Base-by-base conservation (phyloP, 2,797 vertebrate species). In the Tolypeutes matacus region DNA sequence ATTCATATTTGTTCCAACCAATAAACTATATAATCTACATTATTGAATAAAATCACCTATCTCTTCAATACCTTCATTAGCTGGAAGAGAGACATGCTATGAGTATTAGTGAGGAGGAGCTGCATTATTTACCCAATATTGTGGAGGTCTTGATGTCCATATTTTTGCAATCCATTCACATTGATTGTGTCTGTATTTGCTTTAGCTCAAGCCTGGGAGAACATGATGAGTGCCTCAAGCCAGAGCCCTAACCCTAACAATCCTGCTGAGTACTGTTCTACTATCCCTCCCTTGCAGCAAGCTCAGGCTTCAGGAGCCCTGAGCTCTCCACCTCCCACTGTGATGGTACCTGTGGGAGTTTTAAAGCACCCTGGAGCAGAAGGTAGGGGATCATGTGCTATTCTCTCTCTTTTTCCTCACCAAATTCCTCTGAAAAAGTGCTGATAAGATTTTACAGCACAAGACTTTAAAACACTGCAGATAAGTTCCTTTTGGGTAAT, bases 241-340 rank as follows among this genome's bases (percentile, higher is more conserved):
- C 99, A 99, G 97, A 99, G 99, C 97, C 99, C 99, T 92, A 99
- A 99, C 98, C 99, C 99, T 97, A 99, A 99, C 98, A 99, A 99
- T 98, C 99, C 99, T 0, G 99, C 99, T 18, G 99, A 99, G 98
- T 99, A 99, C 99, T 99, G 99, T 99, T 99, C 99, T 98, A 99
- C 99, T 98, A 99, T 99, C 98, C 99, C 99, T 94, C 99, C 99
- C 80, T 98, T 99, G 97, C 99, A 99, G 98, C 99, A 99, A 98
- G 99, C 99, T 95, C 99, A 99, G 98, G 99, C 99, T 91, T 99
- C 99, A 0, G 99, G 99, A 7, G 99, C 98, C 27, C 99, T 99
- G 97, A 99, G 99, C 98, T 99, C 99, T 39, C 99, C 99, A 0
- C 99, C 99, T 97, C 99, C 99, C 98, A 99, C 99, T 31, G 99